Conservation (phyloP, 1,140 invertebrate genomes). For the Drosophila kurseongensis region DNA sequence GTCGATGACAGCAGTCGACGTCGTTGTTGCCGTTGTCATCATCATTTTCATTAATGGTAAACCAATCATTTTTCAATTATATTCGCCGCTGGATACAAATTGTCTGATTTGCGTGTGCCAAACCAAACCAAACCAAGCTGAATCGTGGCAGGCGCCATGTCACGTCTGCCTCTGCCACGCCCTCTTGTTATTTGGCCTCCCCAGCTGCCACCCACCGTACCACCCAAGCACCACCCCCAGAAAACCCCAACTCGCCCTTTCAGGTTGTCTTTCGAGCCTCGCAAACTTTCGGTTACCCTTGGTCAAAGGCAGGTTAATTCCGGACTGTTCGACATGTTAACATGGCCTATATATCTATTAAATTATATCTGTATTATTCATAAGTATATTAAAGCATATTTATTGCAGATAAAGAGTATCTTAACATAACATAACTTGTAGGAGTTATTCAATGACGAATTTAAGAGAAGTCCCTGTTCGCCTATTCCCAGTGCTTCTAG, state of each 20-base stretch:
- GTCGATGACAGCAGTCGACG: slow-evolving; percentile 61
- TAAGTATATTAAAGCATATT: too few species aligned
- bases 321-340: too few species aligned
- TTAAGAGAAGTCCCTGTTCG: background rate
- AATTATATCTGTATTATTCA: too few species aligned
- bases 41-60: slow-evolving; percentile 83
- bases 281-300: background rate
- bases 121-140: slow-evolving; percentile 11
- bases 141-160: slow-evolving; percentile 38
- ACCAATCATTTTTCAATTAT: slow-evolving; percentile 84
- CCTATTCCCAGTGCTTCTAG: background rate
- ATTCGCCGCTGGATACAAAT: slow-evolving; percentile 83
- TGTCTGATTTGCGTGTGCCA: slow-evolving; percentile 77
- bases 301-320: background rate
- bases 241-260: background rate
- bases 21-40: slow-evolving; percentile 63
- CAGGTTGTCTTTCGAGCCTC: background rate
- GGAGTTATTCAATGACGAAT: too few species aligned
- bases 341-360: too few species aligned
- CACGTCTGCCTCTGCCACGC: slow-evolving; percentile 15
- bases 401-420: too few species aligned
- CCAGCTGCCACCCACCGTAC: background rate
- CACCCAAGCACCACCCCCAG: background rate
- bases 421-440: too few species aligned
- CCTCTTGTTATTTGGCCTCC: slow-evolving; percentile 1